Base-by-base conservation (phyloP, 2,888 invertebrate species). In the Molanna angustata region DNA sequence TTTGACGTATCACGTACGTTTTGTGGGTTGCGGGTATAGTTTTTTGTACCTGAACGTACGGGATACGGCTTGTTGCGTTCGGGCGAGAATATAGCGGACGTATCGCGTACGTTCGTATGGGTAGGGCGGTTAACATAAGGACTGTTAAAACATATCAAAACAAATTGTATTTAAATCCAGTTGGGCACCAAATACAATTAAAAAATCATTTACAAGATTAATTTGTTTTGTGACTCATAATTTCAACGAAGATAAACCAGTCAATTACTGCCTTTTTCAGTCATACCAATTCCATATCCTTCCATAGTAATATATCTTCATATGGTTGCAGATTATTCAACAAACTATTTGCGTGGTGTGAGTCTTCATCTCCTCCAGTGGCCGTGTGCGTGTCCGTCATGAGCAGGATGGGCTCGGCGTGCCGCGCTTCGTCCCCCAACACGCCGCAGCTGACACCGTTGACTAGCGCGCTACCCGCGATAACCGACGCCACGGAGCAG, bases 321-420 rank as follows among this genome's bases (percentile, higher is more conserved):
- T 17, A 6, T 27, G 27, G 11, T 19, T 46, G 14, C 58, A 77
- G 77, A 54, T 62, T 76, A 9, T 76, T 77, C 61, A 70, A 73
- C 52, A 76, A 74, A 62, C 74, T 76, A 60, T 76, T 76, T 61
- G 63, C 63, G 1, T 70, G 70, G 2, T 76, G 77, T 49, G 76
- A 76, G 47, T 67, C 63, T 20, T 63, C 68, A 0, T 75, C 22
- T 54, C 69, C 18, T 51, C 69, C 17, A 35, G 48, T 44, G 21
- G 31, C 37, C 43, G 49, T 49, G n/a, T 53, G 44, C 22, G 49
- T 44, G n/a, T 33, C 43, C 2, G 50, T 50, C 21, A 42, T 49
- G 49, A 31, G 19, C 33, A 41, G 33, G 11, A 32, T 49, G 33
- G 49, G 49, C 20, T 41, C 41, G 4, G 41, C 41, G 4, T 41